Base-by-base conservation (phyloP, 2,888 invertebrate species). In the Stenchaetothrips biformis region DNA sequence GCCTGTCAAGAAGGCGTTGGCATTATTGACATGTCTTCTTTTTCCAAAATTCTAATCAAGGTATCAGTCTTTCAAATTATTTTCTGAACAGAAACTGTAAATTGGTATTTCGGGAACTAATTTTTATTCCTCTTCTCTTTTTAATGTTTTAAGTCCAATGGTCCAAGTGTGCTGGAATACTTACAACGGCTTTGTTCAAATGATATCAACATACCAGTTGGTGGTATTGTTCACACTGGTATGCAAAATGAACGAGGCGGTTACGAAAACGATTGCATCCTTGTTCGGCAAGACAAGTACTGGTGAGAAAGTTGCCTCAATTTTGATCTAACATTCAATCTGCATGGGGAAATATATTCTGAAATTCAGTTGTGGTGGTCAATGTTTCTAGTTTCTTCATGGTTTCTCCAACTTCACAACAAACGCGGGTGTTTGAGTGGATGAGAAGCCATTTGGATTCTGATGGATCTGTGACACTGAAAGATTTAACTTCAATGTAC, bases 371-470 rank as follows among this genome's bases (percentile, higher is more conserved):
- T 37, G 37, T 37, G 37, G 4, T 37, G 37, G 37, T 37, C 21
- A 49, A 9, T 49, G 25, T 79, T 81, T 80, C 81, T 79, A 91
- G 91, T 83, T 93, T 90, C 85, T 92, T 93, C 85, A 92, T 94
- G 90, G 92, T 94, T n/a, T 92, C 93, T 0, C 94, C 93, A 2
- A 92, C 93, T 2, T 91, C 91, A 81, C 94, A 94, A 85, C 93
- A 94, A 87, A 93, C 93, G 0, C 88, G 93, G 27, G 90, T 92
- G 77, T 90, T 89, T 83, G 90, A 92, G 83, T 93, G 93, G 93
- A 90, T 94, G 88, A 85, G 85, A 77, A 87, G 90, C 77, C 90
- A 93, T 86, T 87, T 92, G 81, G 92, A 92, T 8, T 83, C 85
- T 48, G 89, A 91, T 83, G 89, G 90, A 74, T 88, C 90, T 2